These are phyloP conservation scores for Perdita meconis DNA, from an alignment of 2,888 invertebrate species.

Conservation along the genomic window DNA sequence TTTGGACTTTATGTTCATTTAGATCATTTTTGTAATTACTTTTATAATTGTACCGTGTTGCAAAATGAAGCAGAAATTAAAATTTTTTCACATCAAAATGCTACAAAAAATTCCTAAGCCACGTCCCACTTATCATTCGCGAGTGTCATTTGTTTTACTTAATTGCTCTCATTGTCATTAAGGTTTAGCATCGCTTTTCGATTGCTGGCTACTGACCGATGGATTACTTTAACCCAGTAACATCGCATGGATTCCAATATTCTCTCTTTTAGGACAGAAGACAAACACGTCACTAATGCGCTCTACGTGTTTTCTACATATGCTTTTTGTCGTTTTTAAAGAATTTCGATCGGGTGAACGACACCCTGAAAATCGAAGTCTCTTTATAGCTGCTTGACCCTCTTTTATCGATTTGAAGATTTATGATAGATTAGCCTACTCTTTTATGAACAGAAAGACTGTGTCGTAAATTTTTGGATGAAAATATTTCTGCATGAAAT, in stretches of 20 bases:
- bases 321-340: neutral
- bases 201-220: slow-evolving; percentile 25
- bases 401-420: slow-evolving; percentile 32
- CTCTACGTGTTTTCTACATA: neutral
- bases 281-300: neutral
- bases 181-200: slow-evolving; percentile 16
- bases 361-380: slow-evolving; percentile 11
- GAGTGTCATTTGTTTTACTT: slow-evolving; percentile 10
- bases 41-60: too few relatives aligned
- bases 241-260: neutral
- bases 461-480: slow-evolving; percentile 52
- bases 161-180: slow-evolving; percentile 17
- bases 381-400: slow-evolving; percentile 15
- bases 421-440: slow-evolving; percentile 44
- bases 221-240: slow-evolving; percentile 9
- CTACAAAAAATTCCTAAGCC: neutral
- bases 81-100: neutral
- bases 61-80: too few relatives aligned
- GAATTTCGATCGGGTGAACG: neutral
- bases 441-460: slow-evolving; percentile 33
- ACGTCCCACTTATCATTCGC: neutral
- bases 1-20: too few relatives aligned
- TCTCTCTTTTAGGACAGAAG: neutral
- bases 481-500: slow-evolving; percentile 33
- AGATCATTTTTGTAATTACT: too few relatives aligned